A percentile compares a stretch with the other conserved stretches of the same genome.
phyloP scores from a whole-genome alignment of 2,113 vertebrate species.

The Craseonycteris thonglongyai region DNA sequence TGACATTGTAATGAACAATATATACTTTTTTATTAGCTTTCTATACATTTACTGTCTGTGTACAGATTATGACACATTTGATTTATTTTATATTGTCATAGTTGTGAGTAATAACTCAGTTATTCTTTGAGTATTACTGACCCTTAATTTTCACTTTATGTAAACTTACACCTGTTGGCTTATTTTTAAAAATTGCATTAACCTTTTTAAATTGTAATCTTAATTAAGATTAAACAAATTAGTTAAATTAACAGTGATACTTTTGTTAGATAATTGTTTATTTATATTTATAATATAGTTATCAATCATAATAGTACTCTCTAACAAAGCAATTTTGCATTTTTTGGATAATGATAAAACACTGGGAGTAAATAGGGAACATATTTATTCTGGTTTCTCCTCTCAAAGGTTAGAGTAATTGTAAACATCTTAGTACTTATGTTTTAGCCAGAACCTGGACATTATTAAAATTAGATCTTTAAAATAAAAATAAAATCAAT shows the following conservation, averaged over 20 bases:
- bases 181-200: background rate
- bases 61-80: background rate
- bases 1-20: background rate
- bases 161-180: background rate
- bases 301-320: background rate
- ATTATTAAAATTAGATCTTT: background rate
- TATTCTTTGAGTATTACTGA: background rate
- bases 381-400: background rate
- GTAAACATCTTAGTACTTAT: background rate
- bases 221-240: background rate
- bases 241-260: background rate
- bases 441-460: background rate
- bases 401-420: background rate
- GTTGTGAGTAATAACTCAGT: background rate
- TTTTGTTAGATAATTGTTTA: background rate
- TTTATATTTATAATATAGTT: background rate
- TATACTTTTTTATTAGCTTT: background rate
- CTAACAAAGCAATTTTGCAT: background rate
- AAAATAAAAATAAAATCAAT: background rate
- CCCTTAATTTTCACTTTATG: background rate
- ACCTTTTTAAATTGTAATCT: background rate
- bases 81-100: background rate
- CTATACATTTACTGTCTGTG: background rate
- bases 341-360: background rate
- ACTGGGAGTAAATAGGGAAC: background rate